Evolutionary conservation across 2,113 vertebrate species (phyloP).

Genomic region (Myodes glareolus): DNA sequence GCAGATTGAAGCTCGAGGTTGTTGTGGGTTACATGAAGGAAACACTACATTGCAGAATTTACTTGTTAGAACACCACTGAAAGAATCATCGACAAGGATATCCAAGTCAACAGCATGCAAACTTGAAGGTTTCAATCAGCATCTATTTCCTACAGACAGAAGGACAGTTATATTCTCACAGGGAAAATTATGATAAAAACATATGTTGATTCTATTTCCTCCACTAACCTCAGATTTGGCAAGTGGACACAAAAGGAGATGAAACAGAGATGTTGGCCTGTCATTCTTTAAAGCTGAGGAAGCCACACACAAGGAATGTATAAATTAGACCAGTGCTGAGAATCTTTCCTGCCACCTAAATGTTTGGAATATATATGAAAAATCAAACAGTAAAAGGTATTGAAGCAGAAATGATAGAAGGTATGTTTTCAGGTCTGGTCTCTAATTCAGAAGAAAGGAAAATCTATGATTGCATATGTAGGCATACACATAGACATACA

Average conservation of each 20-base stretch:
- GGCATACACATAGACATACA: rapidly evolving
- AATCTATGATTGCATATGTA: not conserved
- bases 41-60: not conserved
- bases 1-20: not conserved
- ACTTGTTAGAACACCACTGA: not conserved
- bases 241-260: not conserved
- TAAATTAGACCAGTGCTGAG: not conserved
- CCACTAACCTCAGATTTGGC: not conserved
- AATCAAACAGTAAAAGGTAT: not conserved
- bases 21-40: not conserved
- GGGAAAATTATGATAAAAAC: not conserved
- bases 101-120: not conserved
- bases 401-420: not conserved
- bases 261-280: not conserved
- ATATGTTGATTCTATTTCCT: not conserved
- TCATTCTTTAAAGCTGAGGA: not conserved
- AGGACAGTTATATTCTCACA: not conserved
- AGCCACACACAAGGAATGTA: not conserved
- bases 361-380: not conserved
- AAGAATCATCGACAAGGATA: not conserved
- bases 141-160: not conserved
- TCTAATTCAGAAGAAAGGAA: not conserved
- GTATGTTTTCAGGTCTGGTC: not conserved
- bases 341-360: not conserved
- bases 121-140: not conserved